Evolutionary conservation across 1,140 invertebrate genomes (phyloP), one percentile per base, ranked within the genome.

Genomic region (Mesaphorura yosii): DNA sequence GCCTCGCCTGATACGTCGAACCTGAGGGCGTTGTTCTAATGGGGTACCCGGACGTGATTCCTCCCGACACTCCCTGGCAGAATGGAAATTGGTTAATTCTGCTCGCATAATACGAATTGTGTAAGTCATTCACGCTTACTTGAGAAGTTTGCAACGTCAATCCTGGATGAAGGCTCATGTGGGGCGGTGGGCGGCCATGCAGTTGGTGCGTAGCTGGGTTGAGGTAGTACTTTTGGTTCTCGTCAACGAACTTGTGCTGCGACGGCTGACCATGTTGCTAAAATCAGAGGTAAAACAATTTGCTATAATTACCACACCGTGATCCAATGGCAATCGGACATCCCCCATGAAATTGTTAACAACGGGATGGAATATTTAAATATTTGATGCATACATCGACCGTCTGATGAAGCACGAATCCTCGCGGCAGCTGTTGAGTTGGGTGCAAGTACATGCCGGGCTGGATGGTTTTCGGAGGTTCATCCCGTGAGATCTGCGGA

Each of bases 11-110:
- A 40, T 47, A 55, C 15, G 58, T 48, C 3, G 53, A 44, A 17
- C n/a, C 48, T 4, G 46, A 38, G 3, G 58, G 58, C 39, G 53
- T 51, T 3, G 56, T 58, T 29, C 60, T 22, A 20, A 62, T 62
- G 12, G 60, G 60, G 49, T 56, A 62, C 2, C 60, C 60, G 3
- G 56, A 58, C n/a, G 60, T 62, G 15, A 62, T 62, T 20, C 60
- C 49, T 23, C 60, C 59, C 23, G 44, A 22, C 26, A 41, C 19
- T 41, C 7, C n/a, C 6, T 17, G 6, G 6, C 19, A 15, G 7
- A 6, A 7, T 17, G 5, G 6, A 41, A 10, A 41, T 10, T 41
- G 5, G 17, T 6, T 17, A 41, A 41, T 41, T 41, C 22, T 10
- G 17, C 19, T 17, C 10, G 31, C 31, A 34, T 34, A 19, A 41